Evolutionary conservation across 2,797 vertebrate genomes (phyloP).

Genomic region (Hyperoplus immaculatus): DNA sequence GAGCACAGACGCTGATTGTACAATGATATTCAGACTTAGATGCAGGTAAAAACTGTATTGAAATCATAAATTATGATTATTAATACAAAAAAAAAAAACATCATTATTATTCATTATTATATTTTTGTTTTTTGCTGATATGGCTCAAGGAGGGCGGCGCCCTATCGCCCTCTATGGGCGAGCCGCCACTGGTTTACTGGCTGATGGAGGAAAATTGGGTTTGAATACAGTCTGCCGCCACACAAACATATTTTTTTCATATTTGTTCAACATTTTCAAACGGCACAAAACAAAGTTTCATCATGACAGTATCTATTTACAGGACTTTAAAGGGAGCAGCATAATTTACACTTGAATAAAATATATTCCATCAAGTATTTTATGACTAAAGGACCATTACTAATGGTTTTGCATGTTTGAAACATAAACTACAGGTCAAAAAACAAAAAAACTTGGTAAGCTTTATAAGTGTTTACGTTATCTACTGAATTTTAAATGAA

Average conservation of each 20-base stretch:
- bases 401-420: slow-evolving; percentile 6
- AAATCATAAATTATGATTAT: too few relatives aligned
- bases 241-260: slow-evolving; percentile 19
- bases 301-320: slow-evolving; percentile 33
- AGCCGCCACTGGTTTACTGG: slow-evolving; percentile 49
- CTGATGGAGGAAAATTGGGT: slow-evolving; percentile 37
- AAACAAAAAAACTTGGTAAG: background rate
- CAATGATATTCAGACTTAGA: too few relatives aligned
- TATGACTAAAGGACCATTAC: background rate
- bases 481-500: background rate
- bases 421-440: background rate
- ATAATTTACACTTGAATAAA: slow-evolving; percentile 11
- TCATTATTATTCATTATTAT: too few relatives aligned
- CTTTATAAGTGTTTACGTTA: background rate
- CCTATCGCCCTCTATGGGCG: too few relatives aligned
- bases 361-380: background rate
- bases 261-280: slow-evolving; percentile 6
- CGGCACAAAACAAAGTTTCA: slow-evolving; percentile 18
- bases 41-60: too few relatives aligned
- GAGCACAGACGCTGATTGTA: too few relatives aligned
- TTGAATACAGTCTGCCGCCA: slow-evolving; percentile 12
- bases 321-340: slow-evolving; percentile 23
- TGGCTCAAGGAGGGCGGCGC: too few relatives aligned
- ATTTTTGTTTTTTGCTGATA: too few relatives aligned
- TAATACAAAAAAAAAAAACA: too few relatives aligned